These are phyloP conservation scores for Drepana falcataria DNA, from an alignment of 2,888 invertebrate genomes.

Conservation along the genomic window DNA sequence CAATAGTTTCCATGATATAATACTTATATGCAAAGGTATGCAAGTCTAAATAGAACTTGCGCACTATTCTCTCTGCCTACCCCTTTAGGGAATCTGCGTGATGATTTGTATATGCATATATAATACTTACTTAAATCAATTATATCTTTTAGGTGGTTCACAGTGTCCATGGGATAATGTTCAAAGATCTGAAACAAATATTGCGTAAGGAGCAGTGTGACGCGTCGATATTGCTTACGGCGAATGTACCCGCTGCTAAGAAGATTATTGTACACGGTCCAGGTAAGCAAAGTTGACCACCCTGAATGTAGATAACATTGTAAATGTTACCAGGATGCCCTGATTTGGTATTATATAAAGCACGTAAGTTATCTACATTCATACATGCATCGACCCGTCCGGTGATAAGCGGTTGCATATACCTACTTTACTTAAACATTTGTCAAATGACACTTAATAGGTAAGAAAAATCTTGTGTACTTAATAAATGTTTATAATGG, in stretches of 20 bases:
- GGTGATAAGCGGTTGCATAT: too few species aligned
- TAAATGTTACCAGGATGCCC: not conserved
- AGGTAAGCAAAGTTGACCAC: slow-evolving; percentile 32
- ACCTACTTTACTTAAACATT: too few species aligned
- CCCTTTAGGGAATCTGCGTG: too few species aligned
- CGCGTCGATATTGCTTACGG: slow-evolving; percentile 97
- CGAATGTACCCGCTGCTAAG: slow-evolving; percentile 99
- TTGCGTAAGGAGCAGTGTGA: slow-evolving; percentile 99
- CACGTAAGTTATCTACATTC: too few species aligned
- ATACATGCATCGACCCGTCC: too few species aligned
- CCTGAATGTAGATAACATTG: slow-evolving; percentile 1
- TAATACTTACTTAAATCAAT: not conserved
- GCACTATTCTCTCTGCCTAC: too few species aligned
- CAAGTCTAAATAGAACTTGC: too few species aligned
- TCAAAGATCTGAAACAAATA: slow-evolving; percentile 99
- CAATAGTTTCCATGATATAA: too few species aligned
- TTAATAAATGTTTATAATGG: not conserved
- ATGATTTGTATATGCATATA: not conserved
- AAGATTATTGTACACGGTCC: slow-evolving; percentile 98
- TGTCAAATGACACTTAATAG: too few species aligned
- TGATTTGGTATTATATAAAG: too few species aligned
- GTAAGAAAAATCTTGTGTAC: too few species aligned
- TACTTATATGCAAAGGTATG: too few species aligned
- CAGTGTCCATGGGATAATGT: slow-evolving; percentile 99
- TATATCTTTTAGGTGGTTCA: slow-evolving; percentile 87